phyloP scores from a whole-genome alignment of 2,113 vertebrate genomes.

The Myocastor coypus region DNA sequence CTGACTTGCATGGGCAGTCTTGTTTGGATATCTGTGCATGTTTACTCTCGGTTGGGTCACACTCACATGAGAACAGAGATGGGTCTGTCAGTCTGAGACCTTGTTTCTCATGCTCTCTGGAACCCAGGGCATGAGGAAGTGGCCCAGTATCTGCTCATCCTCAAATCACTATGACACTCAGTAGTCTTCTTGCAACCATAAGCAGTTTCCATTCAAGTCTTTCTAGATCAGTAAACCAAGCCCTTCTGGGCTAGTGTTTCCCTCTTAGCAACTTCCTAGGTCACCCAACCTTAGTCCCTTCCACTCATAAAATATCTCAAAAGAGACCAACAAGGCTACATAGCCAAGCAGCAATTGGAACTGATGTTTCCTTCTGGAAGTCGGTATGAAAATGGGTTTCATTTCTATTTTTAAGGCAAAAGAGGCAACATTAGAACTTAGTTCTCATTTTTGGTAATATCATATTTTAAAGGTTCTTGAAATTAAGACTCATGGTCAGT shows the following conservation, averaged over 20 bases:
- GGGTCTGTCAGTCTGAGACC: constrained; percentile 64
- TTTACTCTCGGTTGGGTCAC: constrained; percentile 75
- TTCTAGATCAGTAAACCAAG: background rate
- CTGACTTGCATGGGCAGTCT: constrained; percentile 63
- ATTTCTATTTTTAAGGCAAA: constrained; percentile 54
- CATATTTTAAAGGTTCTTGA: background rate
- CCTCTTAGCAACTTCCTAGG: background rate
- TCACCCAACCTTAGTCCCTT: background rate
- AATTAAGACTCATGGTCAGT: constrained; percentile 37
- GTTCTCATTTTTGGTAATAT: constrained; percentile 61
- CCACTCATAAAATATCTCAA: background rate
- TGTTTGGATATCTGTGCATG: constrained; percentile 76
- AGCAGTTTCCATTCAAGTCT: constrained; percentile 24
- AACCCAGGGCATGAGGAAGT: constrained; percentile 49
- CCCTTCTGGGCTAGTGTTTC: background rate
- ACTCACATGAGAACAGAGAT: constrained; percentile 63
- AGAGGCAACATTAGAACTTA: background rate
- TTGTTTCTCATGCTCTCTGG: constrained; percentile 49
- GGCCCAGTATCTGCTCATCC: constrained; percentile 26
- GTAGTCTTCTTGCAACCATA: background rate
- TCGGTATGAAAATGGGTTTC: background rate
- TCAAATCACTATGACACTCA: background rate
- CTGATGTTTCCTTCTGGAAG: background rate
- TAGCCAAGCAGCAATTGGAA: background rate
- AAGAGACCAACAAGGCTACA: background rate